Percentiles rank a stretch among this genome's conserved stretches.
phyloP scores from a whole-genome alignment of 2,888 invertebrate genomes.

The Pegoplata infirma region DNA sequence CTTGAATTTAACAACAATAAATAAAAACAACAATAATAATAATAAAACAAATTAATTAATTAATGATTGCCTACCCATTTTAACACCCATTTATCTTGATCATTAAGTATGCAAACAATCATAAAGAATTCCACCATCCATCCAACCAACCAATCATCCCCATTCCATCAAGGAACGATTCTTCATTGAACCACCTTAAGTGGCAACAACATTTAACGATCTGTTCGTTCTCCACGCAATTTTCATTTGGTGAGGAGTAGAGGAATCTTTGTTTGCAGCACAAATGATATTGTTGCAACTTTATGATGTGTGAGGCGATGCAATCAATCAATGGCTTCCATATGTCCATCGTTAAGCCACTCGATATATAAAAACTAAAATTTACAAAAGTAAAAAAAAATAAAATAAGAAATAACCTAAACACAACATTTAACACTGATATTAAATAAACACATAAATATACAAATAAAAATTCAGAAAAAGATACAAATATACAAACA shows the following conservation, averaged over 20 bases:
- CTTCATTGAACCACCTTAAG: conserved; percentile 16
- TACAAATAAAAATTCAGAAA: conserved; percentile 9
- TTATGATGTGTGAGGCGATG: conserved; percentile 75
- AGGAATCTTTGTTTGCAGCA: neutral
- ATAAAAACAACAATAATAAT: conserved; percentile 2
- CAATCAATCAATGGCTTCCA: conserved; percentile 72
- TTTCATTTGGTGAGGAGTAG: neutral
- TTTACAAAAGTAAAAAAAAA: too few species aligned
- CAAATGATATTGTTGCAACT: conserved; percentile 61
- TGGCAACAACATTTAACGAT: conserved; percentile 1
- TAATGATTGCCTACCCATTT: conserved; percentile 46
- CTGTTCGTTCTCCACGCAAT: neutral
- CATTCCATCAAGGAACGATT: neutral
- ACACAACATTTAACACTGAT: conserved; percentile 2
- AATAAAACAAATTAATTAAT: conserved; percentile 50
- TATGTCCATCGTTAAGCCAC: conserved; percentile 57
- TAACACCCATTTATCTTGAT: conserved; percentile 61
- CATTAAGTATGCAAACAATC: conserved; percentile 50
- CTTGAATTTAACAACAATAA: conserved; percentile 5
- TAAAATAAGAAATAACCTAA: neutral
- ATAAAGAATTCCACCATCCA: conserved; percentile 39
- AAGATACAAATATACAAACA: too few species aligned
- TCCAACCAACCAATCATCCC: neutral
- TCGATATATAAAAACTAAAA: conserved; percentile 37
- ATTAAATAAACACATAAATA: conserved; percentile 36